Evolutionary conservation across 2,797 vertebrate genomes (phyloP).

Genomic region (Ptychadena robeensis): DNA sequence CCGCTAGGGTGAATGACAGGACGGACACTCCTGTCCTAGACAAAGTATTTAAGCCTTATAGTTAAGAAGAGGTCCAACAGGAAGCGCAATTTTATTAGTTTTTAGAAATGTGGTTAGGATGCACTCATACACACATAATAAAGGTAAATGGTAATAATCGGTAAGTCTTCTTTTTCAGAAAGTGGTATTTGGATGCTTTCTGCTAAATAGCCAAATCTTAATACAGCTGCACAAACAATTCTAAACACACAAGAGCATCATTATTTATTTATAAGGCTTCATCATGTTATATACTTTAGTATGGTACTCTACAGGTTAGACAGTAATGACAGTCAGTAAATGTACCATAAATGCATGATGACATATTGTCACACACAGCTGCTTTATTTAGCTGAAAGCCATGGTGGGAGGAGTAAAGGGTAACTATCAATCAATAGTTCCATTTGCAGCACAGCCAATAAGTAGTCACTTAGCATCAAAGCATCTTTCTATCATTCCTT

Average conservation of each 20-base stretch:
- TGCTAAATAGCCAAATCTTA: neutral
- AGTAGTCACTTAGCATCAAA: conserved; percentile 8
- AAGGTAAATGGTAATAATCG: conserved; percentile 11
- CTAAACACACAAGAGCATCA: conserved; percentile 6
- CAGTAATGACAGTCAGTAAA: conserved; percentile 34
- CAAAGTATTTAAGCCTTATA: too few relatives aligned
- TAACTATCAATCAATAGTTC: neutral
- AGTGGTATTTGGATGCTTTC: neutral
- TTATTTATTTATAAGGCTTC: conserved; percentile 23
- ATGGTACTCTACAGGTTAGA: neutral
- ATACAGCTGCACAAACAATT: neutral
- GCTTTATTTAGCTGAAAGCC: neutral
- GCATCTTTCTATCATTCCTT: neutral
- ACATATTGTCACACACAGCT: conserved; percentile 18
- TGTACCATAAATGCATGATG: conserved; percentile 24
- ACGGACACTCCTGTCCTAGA: too few relatives aligned
- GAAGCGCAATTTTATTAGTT: too few relatives aligned
- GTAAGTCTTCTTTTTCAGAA: neutral
- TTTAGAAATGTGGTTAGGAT: conserved; percentile 1
- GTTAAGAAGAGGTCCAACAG: too few relatives aligned
- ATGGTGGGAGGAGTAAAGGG: conserved; percentile 7
- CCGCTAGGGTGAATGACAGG: too few relatives aligned
- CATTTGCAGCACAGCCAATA: neutral
- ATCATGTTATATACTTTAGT: neutral
- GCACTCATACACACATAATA: neutral